Evolutionary conservation across 2,113 vertebrate species (phyloP).

Genomic region (Capreolus pygargus): DNA sequence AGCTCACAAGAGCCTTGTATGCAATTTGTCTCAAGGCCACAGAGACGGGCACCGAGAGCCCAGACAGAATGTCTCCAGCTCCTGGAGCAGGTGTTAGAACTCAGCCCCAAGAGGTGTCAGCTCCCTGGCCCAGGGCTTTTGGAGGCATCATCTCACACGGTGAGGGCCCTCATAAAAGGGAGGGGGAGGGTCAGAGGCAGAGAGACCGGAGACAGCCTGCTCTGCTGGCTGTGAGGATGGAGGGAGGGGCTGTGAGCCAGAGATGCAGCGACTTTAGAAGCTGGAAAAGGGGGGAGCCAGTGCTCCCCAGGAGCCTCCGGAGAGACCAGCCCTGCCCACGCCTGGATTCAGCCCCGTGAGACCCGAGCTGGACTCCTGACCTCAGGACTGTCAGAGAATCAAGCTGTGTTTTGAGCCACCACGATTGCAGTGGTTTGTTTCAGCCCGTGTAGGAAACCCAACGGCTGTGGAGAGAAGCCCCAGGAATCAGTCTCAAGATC

Average conservation of each 20-base stretch:
- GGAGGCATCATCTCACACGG: background rate
- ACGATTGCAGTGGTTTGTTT: background rate
- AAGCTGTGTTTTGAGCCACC: background rate
- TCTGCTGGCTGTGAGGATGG: background rate
- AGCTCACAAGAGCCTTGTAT: background rate
- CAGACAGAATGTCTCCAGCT: background rate
- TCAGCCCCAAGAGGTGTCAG: background rate
- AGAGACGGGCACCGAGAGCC: background rate
- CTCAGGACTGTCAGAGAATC: background rate
- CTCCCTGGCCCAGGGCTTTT: background rate
- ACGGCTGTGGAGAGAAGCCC: background rate
- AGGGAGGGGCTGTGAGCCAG: background rate
- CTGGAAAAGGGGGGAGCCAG: background rate
- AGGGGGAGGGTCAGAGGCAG: background rate
- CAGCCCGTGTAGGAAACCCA: background rate
- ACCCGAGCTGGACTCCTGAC: background rate
- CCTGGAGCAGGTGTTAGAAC: background rate
- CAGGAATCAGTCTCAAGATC: background rate
- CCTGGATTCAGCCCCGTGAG: background rate
- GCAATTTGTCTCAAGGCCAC: background rate
- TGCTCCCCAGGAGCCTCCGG: background rate
- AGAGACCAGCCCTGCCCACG: background rate
- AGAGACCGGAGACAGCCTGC: background rate
- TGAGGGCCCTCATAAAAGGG: background rate
- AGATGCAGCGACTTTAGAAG: background rate